Evolutionary conservation across 64 coral and sea anemone genomes (phyloP).

Genomic region (Orbicella faveolata): DNA sequence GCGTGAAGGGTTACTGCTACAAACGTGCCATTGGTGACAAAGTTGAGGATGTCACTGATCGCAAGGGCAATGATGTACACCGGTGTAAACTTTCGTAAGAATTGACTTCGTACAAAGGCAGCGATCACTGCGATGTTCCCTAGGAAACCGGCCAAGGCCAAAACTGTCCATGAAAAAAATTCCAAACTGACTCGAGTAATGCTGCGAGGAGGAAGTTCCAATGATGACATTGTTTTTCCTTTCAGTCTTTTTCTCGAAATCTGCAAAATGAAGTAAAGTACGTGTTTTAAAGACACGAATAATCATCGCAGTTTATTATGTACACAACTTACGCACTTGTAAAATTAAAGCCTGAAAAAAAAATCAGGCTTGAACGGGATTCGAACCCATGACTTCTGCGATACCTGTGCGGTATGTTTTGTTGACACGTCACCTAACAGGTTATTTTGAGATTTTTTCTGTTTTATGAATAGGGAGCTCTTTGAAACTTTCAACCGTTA

Average conservation of each 20-base stretch:
- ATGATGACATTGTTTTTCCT: not conserved
- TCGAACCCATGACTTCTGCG: too few species aligned
- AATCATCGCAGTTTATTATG: too few species aligned
- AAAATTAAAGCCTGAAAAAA: too few species aligned
- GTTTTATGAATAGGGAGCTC: too few species aligned
- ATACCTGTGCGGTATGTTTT: too few species aligned
- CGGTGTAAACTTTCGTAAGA: conserved; percentile 1
- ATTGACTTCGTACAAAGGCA: conserved; percentile 4
- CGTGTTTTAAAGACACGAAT: not conserved
- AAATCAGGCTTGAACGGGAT: too few species aligned
- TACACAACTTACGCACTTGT: too few species aligned
- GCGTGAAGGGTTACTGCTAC: not conserved
- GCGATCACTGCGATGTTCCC: conserved; percentile 1
- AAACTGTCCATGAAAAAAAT: not conserved
- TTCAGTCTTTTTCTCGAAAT: not conserved
- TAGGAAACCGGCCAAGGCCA: conserved; percentile 6
- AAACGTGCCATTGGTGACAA: not conserved
- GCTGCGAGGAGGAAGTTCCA: not conserved
- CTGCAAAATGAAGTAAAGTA: not conserved
- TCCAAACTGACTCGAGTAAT: not conserved
- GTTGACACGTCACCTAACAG: too few species aligned
- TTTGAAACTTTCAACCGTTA: too few species aligned
- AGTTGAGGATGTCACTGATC: conserved; percentile 22
- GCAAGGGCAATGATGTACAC: not conserved
- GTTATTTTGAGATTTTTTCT: too few species aligned